Evolutionary conservation across 2,797 vertebrate genomes (phyloP).

Genomic region (Sternarchorhynchus goeldii): DNA sequence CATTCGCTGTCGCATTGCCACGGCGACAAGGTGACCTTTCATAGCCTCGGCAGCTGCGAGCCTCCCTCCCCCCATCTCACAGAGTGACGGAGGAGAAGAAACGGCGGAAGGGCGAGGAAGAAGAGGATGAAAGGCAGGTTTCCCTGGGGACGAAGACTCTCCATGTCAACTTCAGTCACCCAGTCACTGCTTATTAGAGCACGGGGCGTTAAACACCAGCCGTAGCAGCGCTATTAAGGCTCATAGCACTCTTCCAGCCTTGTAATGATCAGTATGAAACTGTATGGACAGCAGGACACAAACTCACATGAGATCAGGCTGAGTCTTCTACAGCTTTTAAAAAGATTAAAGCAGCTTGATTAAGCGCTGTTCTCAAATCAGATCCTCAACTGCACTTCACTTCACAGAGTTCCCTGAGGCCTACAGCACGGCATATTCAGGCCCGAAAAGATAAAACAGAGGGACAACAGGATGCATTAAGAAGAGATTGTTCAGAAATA

Average conservation of each 20-base stretch:
- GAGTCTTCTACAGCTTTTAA: no score
- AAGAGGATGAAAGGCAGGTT: constrained; percentile 7
- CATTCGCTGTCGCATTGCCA: constrained; percentile 69
- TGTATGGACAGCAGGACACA: background rate
- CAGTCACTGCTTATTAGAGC: constrained; percentile 60
- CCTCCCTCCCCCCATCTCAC: constrained; percentile 73
- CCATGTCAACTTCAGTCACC: constrained; percentile 65
- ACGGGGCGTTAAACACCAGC: no score
- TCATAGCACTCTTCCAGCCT: constrained; percentile 62
- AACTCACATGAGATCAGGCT: no score
- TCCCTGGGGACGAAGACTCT: constrained; percentile 59
- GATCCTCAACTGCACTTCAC: no score
- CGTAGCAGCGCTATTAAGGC: constrained; percentile 68
- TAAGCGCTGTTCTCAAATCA: background rate
- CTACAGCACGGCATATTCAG: no score
- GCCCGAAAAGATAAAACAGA: no score
- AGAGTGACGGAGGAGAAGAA: constrained; percentile 54
- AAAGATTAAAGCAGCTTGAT: background rate
- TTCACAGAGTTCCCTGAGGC: no score
- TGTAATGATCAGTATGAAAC: constrained; percentile 62
- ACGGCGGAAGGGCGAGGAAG: background rate
- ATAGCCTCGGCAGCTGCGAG: constrained; percentile 66
- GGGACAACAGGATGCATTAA: no score
- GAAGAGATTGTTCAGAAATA: no score
- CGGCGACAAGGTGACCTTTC: constrained; percentile 80